Evolutionary conservation across 2,113 vertebrate species (phyloP).

Genomic region (Jacana jacana): DNA sequence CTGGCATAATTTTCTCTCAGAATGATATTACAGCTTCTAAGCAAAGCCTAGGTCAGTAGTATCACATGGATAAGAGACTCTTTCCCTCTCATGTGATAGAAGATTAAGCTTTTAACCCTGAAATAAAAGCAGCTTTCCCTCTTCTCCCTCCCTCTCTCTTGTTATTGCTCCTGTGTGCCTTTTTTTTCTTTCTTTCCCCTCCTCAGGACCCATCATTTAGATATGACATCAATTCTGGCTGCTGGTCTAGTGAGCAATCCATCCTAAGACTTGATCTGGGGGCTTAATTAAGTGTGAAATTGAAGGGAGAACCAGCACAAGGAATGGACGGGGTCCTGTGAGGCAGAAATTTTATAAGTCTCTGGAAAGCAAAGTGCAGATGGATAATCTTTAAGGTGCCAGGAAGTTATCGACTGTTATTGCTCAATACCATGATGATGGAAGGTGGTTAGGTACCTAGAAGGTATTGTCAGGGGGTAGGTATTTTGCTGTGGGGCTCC

Average conservation of each 20-base stretch:
- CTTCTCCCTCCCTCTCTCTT: not conserved
- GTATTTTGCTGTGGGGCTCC: not conserved
- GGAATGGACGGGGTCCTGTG: not conserved
- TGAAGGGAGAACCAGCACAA: not conserved
- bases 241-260: constrained; percentile 42
- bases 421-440: not conserved
- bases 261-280: constrained; percentile 17
- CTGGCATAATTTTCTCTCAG: not conserved
- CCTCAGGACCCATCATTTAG: not conserved
- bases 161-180: not conserved
- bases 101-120: constrained; percentile 49
- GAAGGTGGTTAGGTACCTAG: not conserved
- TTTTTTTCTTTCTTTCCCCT: not conserved
- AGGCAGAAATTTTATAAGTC: not conserved
- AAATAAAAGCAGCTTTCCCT: constrained; percentile 49
- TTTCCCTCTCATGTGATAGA: constrained; percentile 7
- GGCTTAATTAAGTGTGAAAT: constrained; percentile 54
- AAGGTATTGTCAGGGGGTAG: not conserved
- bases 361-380: not conserved
- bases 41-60: constrained; percentile 9
- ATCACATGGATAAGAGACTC: constrained; percentile 10
- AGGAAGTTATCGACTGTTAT: not conserved
- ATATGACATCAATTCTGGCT: constrained; percentile 30
- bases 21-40: constrained; percentile 46
- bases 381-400: not conserved